Base-by-base conservation (phyloP, 37 sponge, comb jelly and placozoan species). In the Theonella swinhoei region DNA sequence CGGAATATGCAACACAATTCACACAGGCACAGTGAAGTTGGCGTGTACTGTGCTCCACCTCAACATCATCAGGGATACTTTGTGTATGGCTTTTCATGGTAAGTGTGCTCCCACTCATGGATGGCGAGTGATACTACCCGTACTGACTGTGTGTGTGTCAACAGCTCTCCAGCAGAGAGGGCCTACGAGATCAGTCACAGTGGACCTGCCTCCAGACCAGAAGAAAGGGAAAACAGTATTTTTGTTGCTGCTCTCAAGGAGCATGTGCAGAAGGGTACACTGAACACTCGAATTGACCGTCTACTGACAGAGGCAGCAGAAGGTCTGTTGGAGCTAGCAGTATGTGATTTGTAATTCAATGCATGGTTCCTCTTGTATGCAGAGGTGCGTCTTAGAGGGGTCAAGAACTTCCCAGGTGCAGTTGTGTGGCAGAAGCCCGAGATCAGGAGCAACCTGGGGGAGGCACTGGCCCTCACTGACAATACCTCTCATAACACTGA, bases 341-440 rank as follows among this genome's bases (percentile, higher is more conserved):
- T 54, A 40, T 11, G 38, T 37, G 38, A 66, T 72, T 34, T 36
- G 31, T 72, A 72, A 23, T 17, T 47, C 4, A 31, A 31, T 75
- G 58, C 26, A 30, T 17, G 24, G 64, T 62, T 64, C 24, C 61
- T 29, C 29, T 43, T 70, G 31, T 42, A 2, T 70, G 39, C 42
- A 24, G 23, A 37, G 81, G 36, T 32, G 40, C 68, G 70, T 62
- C 39, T 65, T 67, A 2, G 37, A 76, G 58, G 65, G 64, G 63
- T 47, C 39, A 28, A 68, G 60, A 63, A 65, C 66, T 34, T 30
- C 35, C n/a, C 58, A 39, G 47, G 83, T 35, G 63, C 28, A 5
- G 62, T 65, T 22, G 72, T 68, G 14, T 93, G 94, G 94, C 83
- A 83, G 87, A 72, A 79, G 54, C 94, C 94, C 24, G 89, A 93